Base-by-base conservation (phyloP, 1,140 invertebrate genomes). In the Sycophila sp. region DNA sequence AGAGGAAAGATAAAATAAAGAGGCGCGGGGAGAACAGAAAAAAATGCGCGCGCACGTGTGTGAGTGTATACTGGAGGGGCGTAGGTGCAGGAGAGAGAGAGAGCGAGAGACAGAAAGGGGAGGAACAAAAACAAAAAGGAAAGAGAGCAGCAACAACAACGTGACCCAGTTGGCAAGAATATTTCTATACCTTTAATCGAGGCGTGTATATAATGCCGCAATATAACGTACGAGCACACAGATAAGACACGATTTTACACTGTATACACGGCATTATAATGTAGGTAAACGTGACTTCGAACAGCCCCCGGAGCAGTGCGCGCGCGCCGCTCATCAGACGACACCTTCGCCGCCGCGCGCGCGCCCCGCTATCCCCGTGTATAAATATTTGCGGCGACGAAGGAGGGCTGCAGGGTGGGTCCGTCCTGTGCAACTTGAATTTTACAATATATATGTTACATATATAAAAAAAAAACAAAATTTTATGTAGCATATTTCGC, bases 181-280 rank as follows among this genome's bases (percentile, higher is more conserved):
- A 72, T 72, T 67, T 72, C 63, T 67, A 67, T 62, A 67, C 36
- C 70, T 67, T 72, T 62, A 72, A 72, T 72, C 55, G 55, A 69
- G 45, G 26, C 26, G 22, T 38, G 49, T 32, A 28, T 62, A 53
- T 51, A 15, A 22, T 38, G 58, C 26, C 28, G 28, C 55, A 67
- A 51, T 42, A 53, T 51, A n/a, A n/a, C n/a, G 26, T 59, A 49
- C 22, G 26, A 26, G 49, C 60, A 58, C 49, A 60, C n/a, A 45
- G 49, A 69, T 69, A 69, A 69, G 47, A 69, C 49, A 63, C 30
- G 53, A 71, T 40, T 65, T 63, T 56, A 24, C 6, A 17, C 5
- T 38, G 22, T 47, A 38, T 49, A 47, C 17, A 34, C 8, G 26
- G 53, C 11, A 59, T 11, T 47, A 59, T 66, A 47, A 51, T 38